phyloP scores from a whole-genome alignment of 2,888 invertebrate species.

The Nebria salina region DNA sequence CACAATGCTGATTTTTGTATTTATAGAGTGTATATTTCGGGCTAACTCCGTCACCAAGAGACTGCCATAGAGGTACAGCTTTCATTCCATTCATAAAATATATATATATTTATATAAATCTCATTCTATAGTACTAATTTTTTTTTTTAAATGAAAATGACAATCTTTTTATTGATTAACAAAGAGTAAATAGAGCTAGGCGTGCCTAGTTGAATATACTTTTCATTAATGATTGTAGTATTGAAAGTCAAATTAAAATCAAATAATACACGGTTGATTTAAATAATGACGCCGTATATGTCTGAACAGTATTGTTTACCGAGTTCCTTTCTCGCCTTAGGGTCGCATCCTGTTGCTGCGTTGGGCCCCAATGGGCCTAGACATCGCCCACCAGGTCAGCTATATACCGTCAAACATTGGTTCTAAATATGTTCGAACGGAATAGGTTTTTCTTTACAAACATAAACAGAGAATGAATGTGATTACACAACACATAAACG shows the following conservation, averaged over 20 bases:
- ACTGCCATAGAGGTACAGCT: slow-evolving; percentile 67
- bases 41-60: slow-evolving; percentile 70
- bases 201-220: slow-evolving; percentile 26
- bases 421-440: slow-evolving; percentile 36
- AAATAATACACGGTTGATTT: slow-evolving; percentile 32
- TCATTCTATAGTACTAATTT: slow-evolving; percentile 51
- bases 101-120: slow-evolving; percentile 11
- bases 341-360: slow-evolving; percentile 46
- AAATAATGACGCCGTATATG: slow-evolving; percentile 18
- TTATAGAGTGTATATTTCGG: slow-evolving; percentile 72
- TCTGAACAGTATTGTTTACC: slow-evolving; percentile 41
- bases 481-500: not conserved
- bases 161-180: slow-evolving; percentile 27
- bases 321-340: slow-evolving; percentile 47
- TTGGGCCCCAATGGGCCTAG: slow-evolving; percentile 44
- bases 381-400: slow-evolving; percentile 45
- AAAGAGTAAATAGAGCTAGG: slow-evolving; percentile 21
- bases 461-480: slow-evolving; percentile 29
- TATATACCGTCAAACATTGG: slow-evolving; percentile 43
- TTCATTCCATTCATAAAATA: slow-evolving; percentile 47
- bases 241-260: not conserved
- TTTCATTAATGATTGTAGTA: slow-evolving; percentile 18
- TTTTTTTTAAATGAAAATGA: slow-evolving; percentile 47
- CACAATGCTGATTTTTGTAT: slow-evolving; percentile 63
- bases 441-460: slow-evolving; percentile 34